Conservation (phyloP, 2,888 invertebrate genomes). For the Sarcophaga caerulescens region DNA sequence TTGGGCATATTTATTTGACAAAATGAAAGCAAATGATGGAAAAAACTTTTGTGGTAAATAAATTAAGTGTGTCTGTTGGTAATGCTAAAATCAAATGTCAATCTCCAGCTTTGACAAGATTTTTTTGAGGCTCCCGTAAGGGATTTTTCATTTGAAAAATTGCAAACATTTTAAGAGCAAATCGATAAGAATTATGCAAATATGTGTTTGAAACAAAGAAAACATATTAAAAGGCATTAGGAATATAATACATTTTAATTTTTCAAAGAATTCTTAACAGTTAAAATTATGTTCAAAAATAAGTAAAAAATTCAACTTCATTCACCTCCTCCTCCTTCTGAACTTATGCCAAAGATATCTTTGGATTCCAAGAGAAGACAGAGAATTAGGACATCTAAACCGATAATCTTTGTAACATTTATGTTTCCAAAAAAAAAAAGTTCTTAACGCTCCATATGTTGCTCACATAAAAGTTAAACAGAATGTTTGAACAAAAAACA, state of each 20-base stretch:
- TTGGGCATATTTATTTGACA: not conserved
- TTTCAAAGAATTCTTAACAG: slow-evolving; percentile 11
- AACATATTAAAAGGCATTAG: slow-evolving; percentile 41
- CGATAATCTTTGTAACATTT: slow-evolving; percentile 38
- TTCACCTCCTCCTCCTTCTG: too few relatives aligned
- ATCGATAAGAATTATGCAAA: slow-evolving; percentile 44
- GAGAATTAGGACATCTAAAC: slow-evolving; percentile 21
- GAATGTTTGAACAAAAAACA: not conserved
- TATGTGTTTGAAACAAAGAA: slow-evolving; percentile 27
- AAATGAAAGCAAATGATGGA: too few relatives aligned
- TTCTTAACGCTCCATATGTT: slow-evolving; percentile 12
- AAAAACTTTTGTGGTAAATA: not conserved
- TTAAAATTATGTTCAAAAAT: not conserved
- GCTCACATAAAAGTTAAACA: not conserved
- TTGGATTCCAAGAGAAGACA: not conserved
- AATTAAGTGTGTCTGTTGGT: not conserved
- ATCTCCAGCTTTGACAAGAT: not conserved
- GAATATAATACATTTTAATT: not conserved
- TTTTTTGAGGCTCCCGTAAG: not conserved
- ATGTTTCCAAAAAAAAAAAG: too few relatives aligned
- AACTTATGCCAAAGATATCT: not conserved
- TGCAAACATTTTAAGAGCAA: slow-evolving; percentile 39
- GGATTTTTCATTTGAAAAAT: slow-evolving; percentile 24
- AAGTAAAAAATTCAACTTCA: not conserved
- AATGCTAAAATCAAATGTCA: slow-evolving; percentile 48